Conservation (phyloP, 2,888 invertebrate species). For the Marronus borbonicus region DNA sequence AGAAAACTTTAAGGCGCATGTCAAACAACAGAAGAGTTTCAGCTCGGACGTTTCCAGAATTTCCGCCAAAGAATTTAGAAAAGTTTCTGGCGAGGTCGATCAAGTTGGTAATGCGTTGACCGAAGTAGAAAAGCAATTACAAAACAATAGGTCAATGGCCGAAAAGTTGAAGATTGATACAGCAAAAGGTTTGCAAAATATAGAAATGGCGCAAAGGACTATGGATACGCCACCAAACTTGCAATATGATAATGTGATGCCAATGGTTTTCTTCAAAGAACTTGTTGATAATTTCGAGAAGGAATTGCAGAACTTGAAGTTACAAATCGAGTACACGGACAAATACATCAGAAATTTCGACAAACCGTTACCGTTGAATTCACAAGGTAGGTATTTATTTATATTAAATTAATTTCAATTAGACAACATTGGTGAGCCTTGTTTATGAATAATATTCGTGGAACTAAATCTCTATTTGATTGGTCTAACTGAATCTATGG, state of each 20-base stretch:
- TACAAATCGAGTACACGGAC: conserved; percentile 82
- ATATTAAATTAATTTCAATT: too few relatives aligned
- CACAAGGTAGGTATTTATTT: conserved; percentile 73
- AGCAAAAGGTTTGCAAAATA: conserved; percentile 80
- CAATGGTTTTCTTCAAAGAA: conserved; percentile 80
- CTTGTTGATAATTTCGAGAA: conserved; percentile 81
- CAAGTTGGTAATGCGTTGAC: conserved; percentile 75
- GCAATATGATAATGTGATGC: conserved; percentile 83
- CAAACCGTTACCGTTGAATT: conserved; percentile 77
- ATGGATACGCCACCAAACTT: conserved; percentile 83
- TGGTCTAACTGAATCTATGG: too few relatives aligned
- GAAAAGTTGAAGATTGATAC: conserved; percentile 81
- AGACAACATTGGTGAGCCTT: too few relatives aligned
- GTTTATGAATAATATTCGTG: too few relatives aligned
- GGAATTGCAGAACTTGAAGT: conserved; percentile 78
- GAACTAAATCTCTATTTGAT: too few relatives aligned
- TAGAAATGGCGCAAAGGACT: conserved; percentile 85
- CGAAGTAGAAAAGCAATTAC: conserved; percentile 76
- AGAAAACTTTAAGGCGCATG: conserved; percentile 86
- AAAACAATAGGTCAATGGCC: conserved; percentile 75
- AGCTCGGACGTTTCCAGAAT: conserved; percentile 84
- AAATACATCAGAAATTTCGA: conserved; percentile 80
- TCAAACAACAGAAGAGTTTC: conserved; percentile 87
- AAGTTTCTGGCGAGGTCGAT: conserved; percentile 78
- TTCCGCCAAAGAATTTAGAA: conserved; percentile 76